Percentiles rank a stretch among this genome's conserved stretches.
Evolutionary conservation across 1,140 invertebrate genomes (phyloP).

Genomic region (Papilio xuthus): DNA sequence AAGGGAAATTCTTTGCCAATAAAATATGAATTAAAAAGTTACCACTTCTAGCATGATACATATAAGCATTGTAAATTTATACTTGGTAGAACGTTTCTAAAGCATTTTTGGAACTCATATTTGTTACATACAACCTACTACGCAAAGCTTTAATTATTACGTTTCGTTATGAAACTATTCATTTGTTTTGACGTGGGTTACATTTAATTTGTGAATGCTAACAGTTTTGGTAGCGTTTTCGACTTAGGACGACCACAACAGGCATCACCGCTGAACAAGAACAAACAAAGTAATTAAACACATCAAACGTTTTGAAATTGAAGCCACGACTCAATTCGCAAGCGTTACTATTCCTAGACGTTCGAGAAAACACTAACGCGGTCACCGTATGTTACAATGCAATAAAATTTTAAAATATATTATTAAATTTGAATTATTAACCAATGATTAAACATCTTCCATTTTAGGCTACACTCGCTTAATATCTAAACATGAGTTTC

Average conservation of each 20-base stretch:
- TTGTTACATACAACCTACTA: conserved; percentile 40
- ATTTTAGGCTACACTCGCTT: too few relatives aligned
- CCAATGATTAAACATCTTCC: too few relatives aligned
- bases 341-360: conserved; percentile 31
- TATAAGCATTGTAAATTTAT: too few relatives aligned
- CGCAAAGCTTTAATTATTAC: conserved; percentile 67
- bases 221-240: conserved; percentile 74
- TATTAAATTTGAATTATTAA: too few relatives aligned
- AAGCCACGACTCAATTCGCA: conserved; percentile 68
- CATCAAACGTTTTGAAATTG: conserved; percentile 79
- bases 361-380: conserved; percentile 34
- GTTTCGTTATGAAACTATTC: conserved; percentile 73
- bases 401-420: too few relatives aligned
- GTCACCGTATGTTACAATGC: background rate
- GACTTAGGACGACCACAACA: conserved; percentile 75
- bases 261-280: conserved; percentile 72
- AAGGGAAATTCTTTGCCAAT: too few relatives aligned
- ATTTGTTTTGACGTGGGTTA: conserved; percentile 75
- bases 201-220: conserved; percentile 77
- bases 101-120: too few relatives aligned
- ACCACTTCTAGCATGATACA: too few relatives aligned
- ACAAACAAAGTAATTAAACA: conserved; percentile 81
- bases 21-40: too few relatives aligned
- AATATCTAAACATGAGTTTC: too few relatives aligned
- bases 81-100: background rate